A percentile compares a stretch with the other conserved stretches of the same genome.
Conservation (phyloP, 2,888 invertebrate species). For the Suillia variegata region DNA sequence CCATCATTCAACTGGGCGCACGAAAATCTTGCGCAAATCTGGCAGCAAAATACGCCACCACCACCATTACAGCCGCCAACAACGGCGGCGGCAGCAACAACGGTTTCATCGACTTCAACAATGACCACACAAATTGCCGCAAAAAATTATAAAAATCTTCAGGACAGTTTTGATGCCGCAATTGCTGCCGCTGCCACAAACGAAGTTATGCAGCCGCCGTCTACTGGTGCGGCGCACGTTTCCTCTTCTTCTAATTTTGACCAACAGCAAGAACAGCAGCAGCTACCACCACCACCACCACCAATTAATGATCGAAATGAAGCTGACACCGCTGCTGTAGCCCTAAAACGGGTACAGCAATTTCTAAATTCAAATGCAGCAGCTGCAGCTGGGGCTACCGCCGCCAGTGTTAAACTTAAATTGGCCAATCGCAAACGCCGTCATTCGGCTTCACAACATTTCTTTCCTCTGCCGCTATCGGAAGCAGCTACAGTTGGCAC, state of each 20-base stretch:
- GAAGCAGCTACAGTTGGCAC: no score
- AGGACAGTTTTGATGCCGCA: background rate
- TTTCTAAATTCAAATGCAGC: slow-evolving; percentile 31
- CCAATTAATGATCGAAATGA: no score
- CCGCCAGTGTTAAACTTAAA: slow-evolving; percentile 10
- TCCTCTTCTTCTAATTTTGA: background rate
- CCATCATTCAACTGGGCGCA: slow-evolving; percentile 46
- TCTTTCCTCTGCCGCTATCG: slow-evolving; percentile 54
- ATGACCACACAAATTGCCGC: slow-evolving; percentile 1
- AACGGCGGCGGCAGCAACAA: slow-evolving; percentile 9
- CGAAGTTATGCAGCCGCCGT: no score
- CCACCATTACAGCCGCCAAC: background rate
- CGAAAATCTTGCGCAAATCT: slow-evolving; percentile 48
- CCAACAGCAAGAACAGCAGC: slow-evolving; percentile 1
- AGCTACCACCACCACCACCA: no score
- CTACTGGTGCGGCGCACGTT: no score
- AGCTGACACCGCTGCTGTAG: background rate
- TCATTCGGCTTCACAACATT: slow-evolving; percentile 62
- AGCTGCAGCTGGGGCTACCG: background rate
- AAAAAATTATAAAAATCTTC: slow-evolving; percentile 5
- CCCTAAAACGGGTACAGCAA: slow-evolving; percentile 33
- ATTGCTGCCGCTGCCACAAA: background rate
- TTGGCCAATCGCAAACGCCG: slow-evolving; percentile 66
- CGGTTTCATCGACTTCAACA: slow-evolving; percentile 20
- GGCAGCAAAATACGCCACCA: slow-evolving; percentile 36